Conservation (phyloP, 2,888 invertebrate genomes). For the Zaprionus lineosus region DNA sequence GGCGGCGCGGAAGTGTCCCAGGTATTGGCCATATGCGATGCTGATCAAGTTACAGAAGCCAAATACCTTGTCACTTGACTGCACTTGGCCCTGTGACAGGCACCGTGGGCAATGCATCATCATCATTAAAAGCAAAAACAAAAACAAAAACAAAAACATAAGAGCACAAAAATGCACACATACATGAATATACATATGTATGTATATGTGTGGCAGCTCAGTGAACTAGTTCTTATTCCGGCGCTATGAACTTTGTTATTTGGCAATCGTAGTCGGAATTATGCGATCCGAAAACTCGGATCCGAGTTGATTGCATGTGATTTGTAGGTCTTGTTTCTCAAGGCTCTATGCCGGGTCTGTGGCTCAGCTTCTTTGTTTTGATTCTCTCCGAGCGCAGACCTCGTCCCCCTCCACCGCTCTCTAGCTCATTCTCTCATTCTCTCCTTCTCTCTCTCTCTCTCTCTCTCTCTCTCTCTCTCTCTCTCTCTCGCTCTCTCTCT, state of each 20-base stretch:
- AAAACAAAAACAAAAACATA: no score
- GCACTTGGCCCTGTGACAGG: slow-evolving; percentile 50
- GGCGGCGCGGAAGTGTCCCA: slow-evolving; percentile 22
- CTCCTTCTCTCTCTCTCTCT: no score
- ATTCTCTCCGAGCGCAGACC: no score
- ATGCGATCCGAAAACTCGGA: slow-evolving; percentile 4
- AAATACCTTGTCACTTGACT: slow-evolving; percentile 59
- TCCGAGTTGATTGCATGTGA: slow-evolving; percentile 1
- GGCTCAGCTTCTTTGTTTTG: neutral
- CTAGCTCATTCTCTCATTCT: no score
- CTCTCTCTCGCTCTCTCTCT: neutral
- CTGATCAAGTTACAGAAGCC: slow-evolving; percentile 14
- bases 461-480: neutral
- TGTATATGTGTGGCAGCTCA: no score
- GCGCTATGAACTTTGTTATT: no score
- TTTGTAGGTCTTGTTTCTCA: slow-evolving; percentile 8
- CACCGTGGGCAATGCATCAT: slow-evolving; percentile 10
- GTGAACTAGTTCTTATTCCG: slow-evolving; percentile 23
- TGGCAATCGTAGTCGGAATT: slow-evolving; percentile 10
- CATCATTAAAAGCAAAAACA: no score
- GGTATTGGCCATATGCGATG: neutral
- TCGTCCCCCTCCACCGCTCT: no score
- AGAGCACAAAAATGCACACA: no score
- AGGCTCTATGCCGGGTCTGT: neutral
- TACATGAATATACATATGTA: no score